A percentile compares a stretch with the other conserved stretches of the same genome.
phyloP scores from a whole-genome alignment of 2,113 vertebrate genomes.

The Condylura cristata region DNA sequence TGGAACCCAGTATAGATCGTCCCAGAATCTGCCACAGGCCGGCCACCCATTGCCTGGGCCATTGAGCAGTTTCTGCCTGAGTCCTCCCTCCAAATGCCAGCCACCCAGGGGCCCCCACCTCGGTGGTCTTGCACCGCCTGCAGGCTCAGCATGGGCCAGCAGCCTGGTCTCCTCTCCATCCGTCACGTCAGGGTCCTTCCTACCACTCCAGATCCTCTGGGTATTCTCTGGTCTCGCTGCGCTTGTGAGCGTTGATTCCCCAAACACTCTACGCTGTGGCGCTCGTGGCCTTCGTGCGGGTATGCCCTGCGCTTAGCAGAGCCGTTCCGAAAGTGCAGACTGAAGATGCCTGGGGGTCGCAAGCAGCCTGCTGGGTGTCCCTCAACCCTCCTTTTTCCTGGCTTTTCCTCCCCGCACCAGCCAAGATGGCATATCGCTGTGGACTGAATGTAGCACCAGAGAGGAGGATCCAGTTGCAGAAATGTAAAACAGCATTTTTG shows the following conservation, averaged over 20 bases:
- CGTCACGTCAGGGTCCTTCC: neutral
- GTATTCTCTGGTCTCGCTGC: no score
- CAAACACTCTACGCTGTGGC: accelerated
- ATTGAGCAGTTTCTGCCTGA: neutral
- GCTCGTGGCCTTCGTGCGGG: neutral
- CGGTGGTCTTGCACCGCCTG: accelerated
- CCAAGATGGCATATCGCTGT: accelerated
- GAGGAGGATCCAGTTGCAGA: accelerated
- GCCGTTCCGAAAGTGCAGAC: neutral
- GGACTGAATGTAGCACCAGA: accelerated
- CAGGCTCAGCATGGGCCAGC: neutral
- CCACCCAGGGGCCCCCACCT: accelerated
- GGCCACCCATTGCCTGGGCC: neutral
- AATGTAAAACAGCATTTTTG: neutral
- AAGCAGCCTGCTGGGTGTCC: accelerated
- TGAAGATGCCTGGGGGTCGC: accelerated
- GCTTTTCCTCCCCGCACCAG: neutral
- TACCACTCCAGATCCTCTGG: neutral
- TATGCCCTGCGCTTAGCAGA: neutral
- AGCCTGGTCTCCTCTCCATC: accelerated
- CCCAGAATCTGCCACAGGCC: neutral
- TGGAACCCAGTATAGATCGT: neutral
- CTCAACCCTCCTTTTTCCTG: neutral
- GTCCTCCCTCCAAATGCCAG: neutral
- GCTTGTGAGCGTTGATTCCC: neutral